Conservation (phyloP, 2,888 invertebrate species). For the Molanna angustata region DNA sequence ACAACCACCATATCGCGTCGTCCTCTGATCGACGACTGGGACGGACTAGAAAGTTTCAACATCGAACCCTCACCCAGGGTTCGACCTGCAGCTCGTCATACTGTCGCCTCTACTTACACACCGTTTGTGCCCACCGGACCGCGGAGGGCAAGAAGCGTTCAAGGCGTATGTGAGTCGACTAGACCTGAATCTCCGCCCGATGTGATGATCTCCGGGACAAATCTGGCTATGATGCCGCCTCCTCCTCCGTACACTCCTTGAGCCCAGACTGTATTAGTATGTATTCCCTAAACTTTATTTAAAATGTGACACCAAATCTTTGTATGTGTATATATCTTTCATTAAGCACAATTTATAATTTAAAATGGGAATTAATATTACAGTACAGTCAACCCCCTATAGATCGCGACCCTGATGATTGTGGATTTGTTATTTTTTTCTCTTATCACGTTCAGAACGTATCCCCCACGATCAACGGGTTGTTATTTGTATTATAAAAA, state of each 20-base stretch:
- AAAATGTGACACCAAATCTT: too few relatives aligned
- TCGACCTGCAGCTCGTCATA: conserved; percentile 42
- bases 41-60: conserved; percentile 59
- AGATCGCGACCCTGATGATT: too few relatives aligned
- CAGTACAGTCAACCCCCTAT: too few relatives aligned
- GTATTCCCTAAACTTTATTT: too few relatives aligned
- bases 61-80: conserved; percentile 58
- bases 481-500: too few relatives aligned
- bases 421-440: too few relatives aligned
- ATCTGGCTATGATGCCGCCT: conserved; percentile 50
- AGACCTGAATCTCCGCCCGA: neutral
- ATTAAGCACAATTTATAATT: too few relatives aligned
- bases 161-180: conserved; percentile 4
- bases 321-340: too few relatives aligned
- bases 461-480: too few relatives aligned
- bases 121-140: conserved; percentile 43
- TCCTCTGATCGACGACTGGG: conserved; percentile 61
- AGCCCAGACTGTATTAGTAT: too few relatives aligned
- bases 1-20: conserved; percentile 52
- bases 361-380: too few relatives aligned
- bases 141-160: conserved; percentile 34
- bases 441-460: too few relatives aligned
- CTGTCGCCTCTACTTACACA: conserved; percentile 58
- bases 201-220: conserved; percentile 43
- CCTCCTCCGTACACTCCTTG: conserved; percentile 57